phyloP scores from a whole-genome alignment of 2,797 vertebrate species.

The Zalophus californianus region DNA sequence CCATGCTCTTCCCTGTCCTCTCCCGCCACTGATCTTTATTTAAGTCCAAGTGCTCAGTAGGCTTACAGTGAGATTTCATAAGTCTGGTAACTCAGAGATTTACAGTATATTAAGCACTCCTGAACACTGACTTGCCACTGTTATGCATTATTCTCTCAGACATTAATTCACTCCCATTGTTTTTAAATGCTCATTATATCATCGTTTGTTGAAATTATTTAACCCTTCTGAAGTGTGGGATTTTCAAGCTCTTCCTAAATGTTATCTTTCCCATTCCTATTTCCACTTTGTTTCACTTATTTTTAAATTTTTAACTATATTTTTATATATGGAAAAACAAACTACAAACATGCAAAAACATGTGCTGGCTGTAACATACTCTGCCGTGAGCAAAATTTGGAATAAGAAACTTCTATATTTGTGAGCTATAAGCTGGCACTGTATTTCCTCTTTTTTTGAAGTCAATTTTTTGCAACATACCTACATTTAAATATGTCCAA shows the following conservation, averaged over 20 bases:
- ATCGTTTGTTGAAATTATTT: background rate
- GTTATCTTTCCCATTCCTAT: background rate
- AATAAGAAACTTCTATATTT: background rate
- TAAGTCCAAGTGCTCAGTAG: background rate
- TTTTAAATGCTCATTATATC: background rate
- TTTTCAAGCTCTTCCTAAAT: background rate
- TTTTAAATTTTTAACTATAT: background rate
- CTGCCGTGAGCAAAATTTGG: background rate
- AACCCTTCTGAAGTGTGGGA: background rate
- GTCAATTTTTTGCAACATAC: background rate
- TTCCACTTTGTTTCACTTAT: background rate
- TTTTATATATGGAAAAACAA: conserved; percentile 1
- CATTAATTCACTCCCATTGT: background rate
- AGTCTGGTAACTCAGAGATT: background rate
- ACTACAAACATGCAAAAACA: background rate
- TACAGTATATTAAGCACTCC: background rate
- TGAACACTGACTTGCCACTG: background rate
- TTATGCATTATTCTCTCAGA: background rate
- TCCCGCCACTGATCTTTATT: background rate
- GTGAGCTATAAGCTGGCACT: background rate
- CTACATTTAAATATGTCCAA: background rate
- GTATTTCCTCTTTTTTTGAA: background rate
- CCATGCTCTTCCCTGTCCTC: background rate
- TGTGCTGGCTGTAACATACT: background rate
- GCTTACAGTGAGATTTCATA: background rate